Conservation (phyloP, 1,140 invertebrate species). For the Solenopsis fugax region DNA sequence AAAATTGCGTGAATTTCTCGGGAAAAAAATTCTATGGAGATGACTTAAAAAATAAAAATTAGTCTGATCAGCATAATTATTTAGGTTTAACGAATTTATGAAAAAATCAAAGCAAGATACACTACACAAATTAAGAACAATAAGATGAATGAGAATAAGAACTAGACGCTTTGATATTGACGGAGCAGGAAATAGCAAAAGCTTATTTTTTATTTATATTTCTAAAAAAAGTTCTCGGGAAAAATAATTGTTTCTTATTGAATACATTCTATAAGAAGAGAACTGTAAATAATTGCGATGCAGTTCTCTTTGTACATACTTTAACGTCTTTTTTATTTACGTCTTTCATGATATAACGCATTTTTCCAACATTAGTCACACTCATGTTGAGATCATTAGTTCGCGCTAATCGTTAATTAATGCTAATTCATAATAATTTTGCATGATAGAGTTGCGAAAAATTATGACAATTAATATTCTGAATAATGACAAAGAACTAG, state of each 20-base stretch:
- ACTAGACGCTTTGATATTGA: not conserved
- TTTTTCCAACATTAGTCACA: not conserved
- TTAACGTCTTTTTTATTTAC: not conserved
- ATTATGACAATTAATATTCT: not conserved
- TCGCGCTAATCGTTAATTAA: not conserved
- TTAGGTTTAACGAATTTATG: too few species aligned
- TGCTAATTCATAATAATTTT: not conserved
- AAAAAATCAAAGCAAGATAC: not conserved
- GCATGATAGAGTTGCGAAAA: not conserved
- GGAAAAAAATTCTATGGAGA: too few species aligned
- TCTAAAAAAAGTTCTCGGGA: not conserved
- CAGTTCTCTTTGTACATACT: not conserved
- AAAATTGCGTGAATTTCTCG: too few species aligned
- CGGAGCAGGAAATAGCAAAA: not conserved
- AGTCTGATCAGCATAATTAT: too few species aligned
- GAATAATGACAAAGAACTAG: not conserved
- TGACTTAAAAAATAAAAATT: too few species aligned
- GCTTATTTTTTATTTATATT: not conserved
- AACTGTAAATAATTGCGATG: not conserved
- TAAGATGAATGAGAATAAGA: not conserved
- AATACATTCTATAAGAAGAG: not conserved
- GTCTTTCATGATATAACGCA: not conserved
- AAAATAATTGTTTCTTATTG: not conserved
- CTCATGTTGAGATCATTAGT: not conserved
- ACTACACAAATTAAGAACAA: not conserved